Conservation (phyloP, 1,140 invertebrate genomes). For the Stenopsyche tienmushanensis region DNA sequence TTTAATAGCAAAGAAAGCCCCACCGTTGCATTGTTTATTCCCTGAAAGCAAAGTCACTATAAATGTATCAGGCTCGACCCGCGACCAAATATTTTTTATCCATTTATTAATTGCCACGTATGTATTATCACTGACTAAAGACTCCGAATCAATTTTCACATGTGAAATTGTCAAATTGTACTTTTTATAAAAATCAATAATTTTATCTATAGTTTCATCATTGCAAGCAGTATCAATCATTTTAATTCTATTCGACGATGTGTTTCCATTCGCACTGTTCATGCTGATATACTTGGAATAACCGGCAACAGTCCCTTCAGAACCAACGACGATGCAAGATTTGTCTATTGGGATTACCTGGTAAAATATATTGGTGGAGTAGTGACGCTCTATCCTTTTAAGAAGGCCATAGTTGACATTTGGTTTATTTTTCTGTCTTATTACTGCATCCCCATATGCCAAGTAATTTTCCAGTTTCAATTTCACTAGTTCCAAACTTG, state of each 20-base stretch:
- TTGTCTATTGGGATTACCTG: slow-evolving; percentile 65
- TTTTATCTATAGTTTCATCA: slow-evolving; percentile 40
- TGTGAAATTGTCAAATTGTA: slow-evolving; percentile 64
- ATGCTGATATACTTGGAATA: slow-evolving; percentile 60
- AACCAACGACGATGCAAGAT: slow-evolving; percentile 59
- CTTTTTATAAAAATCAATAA: slow-evolving; percentile 46
- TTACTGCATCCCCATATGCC: slow-evolving; percentile 50
- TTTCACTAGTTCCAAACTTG: slow-evolving; percentile 83
- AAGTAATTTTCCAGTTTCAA: slow-evolving; percentile 78
- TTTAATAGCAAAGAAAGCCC: slow-evolving; percentile 32
- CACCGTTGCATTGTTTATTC: slow-evolving; percentile 43
- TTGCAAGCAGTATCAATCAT: slow-evolving; percentile 52
- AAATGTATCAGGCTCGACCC: slow-evolving; percentile 56
- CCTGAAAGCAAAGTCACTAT: slow-evolving; percentile 62
- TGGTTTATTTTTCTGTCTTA: slow-evolving; percentile 46
- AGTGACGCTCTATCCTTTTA: slow-evolving; percentile 51
- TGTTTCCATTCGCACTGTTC: slow-evolving; percentile 43
- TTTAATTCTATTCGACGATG: slow-evolving; percentile 43
- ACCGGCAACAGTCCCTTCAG: slow-evolving; percentile 58
- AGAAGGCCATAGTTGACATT: slow-evolving; percentile 49
- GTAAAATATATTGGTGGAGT: slow-evolving; percentile 65
- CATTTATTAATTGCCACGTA: slow-evolving; percentile 61
- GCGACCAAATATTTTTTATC: slow-evolving; percentile 62
- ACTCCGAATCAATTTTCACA: slow-evolving; percentile 53
- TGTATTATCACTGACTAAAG: slow-evolving; percentile 50